Evolutionary conservation across 2,113 vertebrate species (phyloP), one percentile per base, ranked within the genome.

Genomic region (Corythornis cristatus): DNA sequence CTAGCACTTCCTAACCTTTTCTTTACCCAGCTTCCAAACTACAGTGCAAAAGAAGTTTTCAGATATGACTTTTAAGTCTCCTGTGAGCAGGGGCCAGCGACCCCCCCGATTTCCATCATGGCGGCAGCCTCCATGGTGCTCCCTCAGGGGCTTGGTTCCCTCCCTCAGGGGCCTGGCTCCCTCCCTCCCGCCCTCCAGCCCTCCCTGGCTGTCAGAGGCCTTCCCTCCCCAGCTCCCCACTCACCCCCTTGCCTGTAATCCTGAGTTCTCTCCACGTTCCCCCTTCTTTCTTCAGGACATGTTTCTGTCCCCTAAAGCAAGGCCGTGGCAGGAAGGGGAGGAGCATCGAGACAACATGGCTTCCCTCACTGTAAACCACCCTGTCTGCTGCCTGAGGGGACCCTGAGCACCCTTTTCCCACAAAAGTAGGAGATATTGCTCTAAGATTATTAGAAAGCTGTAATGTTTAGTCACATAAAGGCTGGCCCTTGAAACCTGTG

Each of bases 1-100:
- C 91, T 89, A 90, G 89, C 85, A 83, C 81, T 92, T 78, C 61
- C 89, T 93, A 94, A 93, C 90, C 87, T 96, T 82, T 93, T 94
- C 65, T 62, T 22, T 95, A 89, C 73, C 64, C 80, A 95, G 83
- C 76, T 74, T 83, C 83, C 76, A 72, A 88, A 80, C 48, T 53
- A 57, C 21, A 5, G 75, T 7, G 23, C 3, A 22, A 58, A 77
- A 61, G 35, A 31, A 89, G 81, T 89, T 94, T 94, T 58, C 64
- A 66, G 75, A 62, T 14, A 9, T 7, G 66, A 53, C 81, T 93
- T 89, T 73, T 65, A 51, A 66, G 46, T 66, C 0, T 0, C 16
- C 74, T 17, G 3, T 0, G 43, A 58, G 2, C 50, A 54, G 64
- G 0, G 48, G 15, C 40, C 20, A 1, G 19, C 1, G 12, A 14